Percentiles rank a stretch among this genome's conserved stretches.
phyloP scores from a whole-genome alignment of 2,113 vertebrate species.

The Poeciliopsis retropinna region DNA sequence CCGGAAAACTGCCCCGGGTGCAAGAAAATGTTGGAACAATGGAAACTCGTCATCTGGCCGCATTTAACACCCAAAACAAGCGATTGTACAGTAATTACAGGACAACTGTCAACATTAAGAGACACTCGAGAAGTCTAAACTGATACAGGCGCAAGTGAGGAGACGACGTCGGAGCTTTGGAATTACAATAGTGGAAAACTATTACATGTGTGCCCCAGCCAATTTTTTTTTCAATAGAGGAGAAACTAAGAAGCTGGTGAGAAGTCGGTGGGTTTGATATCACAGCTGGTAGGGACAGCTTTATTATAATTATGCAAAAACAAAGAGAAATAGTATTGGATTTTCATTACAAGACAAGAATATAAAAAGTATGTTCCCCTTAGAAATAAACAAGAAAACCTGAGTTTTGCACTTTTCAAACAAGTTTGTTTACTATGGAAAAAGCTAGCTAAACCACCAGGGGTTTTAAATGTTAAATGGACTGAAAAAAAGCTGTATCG shows the following conservation, averaged over 20 bases:
- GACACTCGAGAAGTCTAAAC: constrained; percentile 51
- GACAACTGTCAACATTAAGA: constrained; percentile 54
- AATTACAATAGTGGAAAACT: constrained; percentile 9
- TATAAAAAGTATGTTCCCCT: constrained; percentile 33
- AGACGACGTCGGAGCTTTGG: background rate
- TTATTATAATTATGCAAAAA: constrained; percentile 21
- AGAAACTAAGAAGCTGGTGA: background rate
- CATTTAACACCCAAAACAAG: constrained; percentile 70
- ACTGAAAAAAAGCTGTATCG: too few species aligned
- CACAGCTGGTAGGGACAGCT: background rate
- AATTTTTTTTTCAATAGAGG: background rate
- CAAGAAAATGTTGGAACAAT: constrained; percentile 66
- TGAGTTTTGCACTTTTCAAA: too few species aligned
- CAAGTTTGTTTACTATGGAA: too few species aligned
- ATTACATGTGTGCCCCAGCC: background rate
- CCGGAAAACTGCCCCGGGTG: constrained; percentile 64
- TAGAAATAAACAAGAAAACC: too few species aligned
- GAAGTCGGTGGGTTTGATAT: constrained; percentile 1
- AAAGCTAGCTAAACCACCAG: too few species aligned
- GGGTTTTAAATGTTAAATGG: too few species aligned
- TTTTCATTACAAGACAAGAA: constrained; percentile 28
- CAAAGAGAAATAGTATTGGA: background rate
- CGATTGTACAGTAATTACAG: constrained; percentile 69
- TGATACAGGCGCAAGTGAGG: constrained; percentile 17
- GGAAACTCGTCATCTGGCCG: constrained; percentile 61